Percentiles rank a stretch among this genome's conserved stretches.
phyloP scores from a whole-genome alignment of 1,140 invertebrate species.

The Lepidotrigona ventralis region DNA sequence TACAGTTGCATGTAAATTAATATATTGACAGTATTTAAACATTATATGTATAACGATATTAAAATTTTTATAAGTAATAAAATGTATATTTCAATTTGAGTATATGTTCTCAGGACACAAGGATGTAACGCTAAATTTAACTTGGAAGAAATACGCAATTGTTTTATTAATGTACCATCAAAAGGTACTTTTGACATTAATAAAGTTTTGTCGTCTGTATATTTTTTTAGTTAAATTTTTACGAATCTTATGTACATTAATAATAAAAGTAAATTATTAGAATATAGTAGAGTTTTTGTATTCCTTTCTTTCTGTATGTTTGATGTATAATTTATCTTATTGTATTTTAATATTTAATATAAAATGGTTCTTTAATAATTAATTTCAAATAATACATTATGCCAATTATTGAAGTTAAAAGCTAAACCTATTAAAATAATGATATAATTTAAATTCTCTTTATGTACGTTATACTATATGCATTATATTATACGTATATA shows the following conservation, averaged over 20 bases:
- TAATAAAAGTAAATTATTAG: slow-evolving; percentile 1
- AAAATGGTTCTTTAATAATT: neutral
- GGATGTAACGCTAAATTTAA: slow-evolving; percentile 67
- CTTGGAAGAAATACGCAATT: slow-evolving; percentile 83
- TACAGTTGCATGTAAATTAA: neutral
- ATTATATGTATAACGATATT: neutral
- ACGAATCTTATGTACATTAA: slow-evolving; percentile 31
- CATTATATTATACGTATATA: neutral
- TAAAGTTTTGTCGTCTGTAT: slow-evolving; percentile 87
- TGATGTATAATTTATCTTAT: neutral
- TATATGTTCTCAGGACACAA: slow-evolving; percentile 3
- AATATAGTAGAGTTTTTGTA: neutral
- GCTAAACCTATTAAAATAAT: neutral
- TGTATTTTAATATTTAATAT: neutral
- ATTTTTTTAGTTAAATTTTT: slow-evolving; percentile 88
- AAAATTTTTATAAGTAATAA: neutral
- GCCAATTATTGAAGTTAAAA: neutral
- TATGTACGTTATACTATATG: neutral
- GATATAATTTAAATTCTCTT: neutral
- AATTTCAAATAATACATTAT: neutral
- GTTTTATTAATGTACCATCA: slow-evolving; percentile 83
- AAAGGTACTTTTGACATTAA: slow-evolving; percentile 89
- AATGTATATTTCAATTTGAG: slow-evolving; percentile 3
- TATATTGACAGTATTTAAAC: neutral
- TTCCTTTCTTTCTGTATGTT: neutral